Percentiles rank a stretch among this genome's conserved stretches.
phyloP scores from a whole-genome alignment of 2,113 vertebrate species.

The Mirza zaza region DNA sequence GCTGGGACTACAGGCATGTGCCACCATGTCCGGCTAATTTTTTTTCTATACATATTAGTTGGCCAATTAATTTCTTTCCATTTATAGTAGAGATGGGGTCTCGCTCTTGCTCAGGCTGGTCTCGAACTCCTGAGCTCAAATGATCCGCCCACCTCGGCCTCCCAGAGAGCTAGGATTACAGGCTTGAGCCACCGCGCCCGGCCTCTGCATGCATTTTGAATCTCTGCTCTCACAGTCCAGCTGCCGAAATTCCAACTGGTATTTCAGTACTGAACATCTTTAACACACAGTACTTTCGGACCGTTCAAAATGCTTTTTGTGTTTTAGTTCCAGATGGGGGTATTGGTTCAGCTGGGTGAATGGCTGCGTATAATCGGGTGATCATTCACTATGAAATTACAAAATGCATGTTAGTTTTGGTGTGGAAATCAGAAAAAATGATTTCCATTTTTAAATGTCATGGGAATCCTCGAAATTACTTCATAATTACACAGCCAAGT shows the following conservation, averaged over 20 bases:
- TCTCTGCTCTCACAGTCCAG: slow-evolving; percentile 14
- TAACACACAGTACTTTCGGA: slow-evolving; percentile 25
- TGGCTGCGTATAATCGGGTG: background rate
- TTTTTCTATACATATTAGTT: too few relatives aligned
- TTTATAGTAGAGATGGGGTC: too few relatives aligned
- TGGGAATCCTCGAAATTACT: background rate
- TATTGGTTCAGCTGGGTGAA: background rate
- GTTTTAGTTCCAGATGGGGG: slow-evolving; percentile 37
- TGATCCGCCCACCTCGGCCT: too few relatives aligned
- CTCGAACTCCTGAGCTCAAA: too few relatives aligned
- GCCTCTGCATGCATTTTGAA: too few relatives aligned
- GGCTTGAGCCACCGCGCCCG: too few relatives aligned
- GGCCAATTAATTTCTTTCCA: too few relatives aligned
- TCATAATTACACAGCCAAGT: background rate
- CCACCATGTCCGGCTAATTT: too few relatives aligned
- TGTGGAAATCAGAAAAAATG: background rate
- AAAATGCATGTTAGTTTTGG: background rate
- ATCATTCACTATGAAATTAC: background rate
- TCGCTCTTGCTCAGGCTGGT: too few relatives aligned
- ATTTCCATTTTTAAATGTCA: background rate
- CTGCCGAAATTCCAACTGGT: slow-evolving; percentile 10
- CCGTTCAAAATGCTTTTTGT: background rate
- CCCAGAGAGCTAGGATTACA: too few relatives aligned
- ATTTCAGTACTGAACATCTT: background rate
- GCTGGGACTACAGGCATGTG: too few relatives aligned